A percentile compares a stretch with the other conserved stretches of the same genome.
Evolutionary conservation across 1,140 invertebrate genomes (phyloP).

Genomic region (Eumaeus atala): DNA sequence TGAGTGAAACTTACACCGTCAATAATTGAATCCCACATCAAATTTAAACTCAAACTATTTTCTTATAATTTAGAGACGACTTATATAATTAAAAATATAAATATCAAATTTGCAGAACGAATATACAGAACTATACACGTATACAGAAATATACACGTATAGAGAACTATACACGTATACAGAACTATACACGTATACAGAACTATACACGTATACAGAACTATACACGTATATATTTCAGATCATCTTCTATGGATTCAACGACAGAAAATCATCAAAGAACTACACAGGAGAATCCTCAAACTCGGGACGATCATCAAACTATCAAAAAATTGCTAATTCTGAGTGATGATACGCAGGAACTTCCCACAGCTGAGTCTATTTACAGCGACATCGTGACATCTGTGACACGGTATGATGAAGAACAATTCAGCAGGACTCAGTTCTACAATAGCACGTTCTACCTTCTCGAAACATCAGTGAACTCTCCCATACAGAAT

Average conservation of each 20-base stretch:
- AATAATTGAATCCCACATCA: too few relatives aligned
- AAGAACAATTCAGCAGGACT: slow-evolving; percentile 17
- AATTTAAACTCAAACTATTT: too few relatives aligned
- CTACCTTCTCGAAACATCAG: slow-evolving; percentile 31
- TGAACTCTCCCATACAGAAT: slow-evolving; percentile 20
- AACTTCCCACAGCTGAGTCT: background rate
- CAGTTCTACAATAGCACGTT: slow-evolving; percentile 19
- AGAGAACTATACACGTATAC: too few relatives aligned
- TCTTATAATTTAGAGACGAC: too few relatives aligned
- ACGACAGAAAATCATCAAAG: background rate
- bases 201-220: too few relatives aligned
- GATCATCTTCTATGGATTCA: background rate
- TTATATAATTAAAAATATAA: too few relatives aligned
- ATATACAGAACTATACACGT: too few relatives aligned
- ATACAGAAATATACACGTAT: too few relatives aligned
- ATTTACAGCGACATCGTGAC: slow-evolving; percentile 33
- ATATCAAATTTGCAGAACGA: too few relatives aligned
- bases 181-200: too few relatives aligned
- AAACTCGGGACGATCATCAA: background rate
- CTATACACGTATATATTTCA: background rate
- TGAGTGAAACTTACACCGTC: background rate
- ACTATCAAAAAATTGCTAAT: slow-evolving; percentile 13
- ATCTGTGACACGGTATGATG: slow-evolving; percentile 22
- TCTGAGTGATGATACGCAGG: slow-evolving; percentile 15
- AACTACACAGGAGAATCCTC: background rate